These are phyloP conservation scores for Alentia gelatinosa DNA, from an alignment of 2,888 invertebrate species.

Conservation along the genomic window DNA sequence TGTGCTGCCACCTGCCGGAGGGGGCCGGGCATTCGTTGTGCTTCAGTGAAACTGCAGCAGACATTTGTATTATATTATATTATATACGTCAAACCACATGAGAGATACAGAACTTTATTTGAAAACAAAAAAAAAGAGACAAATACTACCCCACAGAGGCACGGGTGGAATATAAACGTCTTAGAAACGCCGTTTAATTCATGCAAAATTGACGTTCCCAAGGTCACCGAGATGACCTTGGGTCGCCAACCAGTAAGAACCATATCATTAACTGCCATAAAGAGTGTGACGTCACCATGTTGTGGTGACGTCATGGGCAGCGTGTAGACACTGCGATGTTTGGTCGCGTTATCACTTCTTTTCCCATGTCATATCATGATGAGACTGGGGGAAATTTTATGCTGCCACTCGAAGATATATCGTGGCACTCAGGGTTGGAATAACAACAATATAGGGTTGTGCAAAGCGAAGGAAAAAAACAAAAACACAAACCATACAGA, in stretches of 20 bases:
- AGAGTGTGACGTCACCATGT: background rate
- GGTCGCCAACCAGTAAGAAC: background rate
- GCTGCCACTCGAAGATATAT: no score
- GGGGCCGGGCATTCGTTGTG: background rate
- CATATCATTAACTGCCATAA: constrained; percentile 9
- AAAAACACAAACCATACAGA: background rate
- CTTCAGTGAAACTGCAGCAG: no score
- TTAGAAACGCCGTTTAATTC: background rate
- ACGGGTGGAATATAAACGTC: no score
- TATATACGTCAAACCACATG: no score
- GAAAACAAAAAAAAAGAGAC: no score
- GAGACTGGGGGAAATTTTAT: no score
- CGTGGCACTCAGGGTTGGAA: background rate
- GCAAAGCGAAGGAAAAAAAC: background rate
- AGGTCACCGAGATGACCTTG: background rate
- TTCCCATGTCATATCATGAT: no score
- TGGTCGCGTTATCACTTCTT: no score
- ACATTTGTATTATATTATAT: no score
- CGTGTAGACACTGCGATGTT: background rate
- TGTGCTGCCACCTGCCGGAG: constrained; percentile 14
- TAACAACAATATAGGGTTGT: background rate
- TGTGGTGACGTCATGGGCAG: background rate
- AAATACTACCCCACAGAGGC: no score
- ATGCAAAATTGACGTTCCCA: background rate
- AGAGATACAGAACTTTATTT: no score